Conservation (phyloP, 2,888 invertebrate genomes). For the Spilosoma lubricipeda region DNA sequence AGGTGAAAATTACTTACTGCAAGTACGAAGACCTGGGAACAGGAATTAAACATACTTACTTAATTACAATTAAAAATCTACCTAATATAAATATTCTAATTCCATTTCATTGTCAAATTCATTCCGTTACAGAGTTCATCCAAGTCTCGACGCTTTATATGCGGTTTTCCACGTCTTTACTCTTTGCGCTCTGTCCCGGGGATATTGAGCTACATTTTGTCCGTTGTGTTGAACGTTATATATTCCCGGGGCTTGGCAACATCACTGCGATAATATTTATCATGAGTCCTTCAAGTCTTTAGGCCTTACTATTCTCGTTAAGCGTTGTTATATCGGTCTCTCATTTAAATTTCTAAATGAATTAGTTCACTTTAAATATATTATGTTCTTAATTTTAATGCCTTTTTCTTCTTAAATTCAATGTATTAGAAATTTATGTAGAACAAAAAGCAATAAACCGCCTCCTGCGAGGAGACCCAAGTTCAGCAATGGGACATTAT, state of each 20-base stretch:
- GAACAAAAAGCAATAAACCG: no score
- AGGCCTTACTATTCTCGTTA: slow-evolving; percentile 22
- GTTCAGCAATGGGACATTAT: no score
- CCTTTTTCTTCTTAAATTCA: no score
- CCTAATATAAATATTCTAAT: not conserved
- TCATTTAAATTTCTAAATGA: slow-evolving; percentile 4
- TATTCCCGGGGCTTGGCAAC: slow-evolving; percentile 24
- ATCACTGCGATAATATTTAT: slow-evolving; percentile 38
- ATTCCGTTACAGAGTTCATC: not conserved
- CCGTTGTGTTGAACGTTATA: slow-evolving; percentile 15
- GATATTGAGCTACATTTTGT: slow-evolving; percentile 17
- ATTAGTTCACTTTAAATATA: not conserved
- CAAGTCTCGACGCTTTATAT: slow-evolving; percentile 6
- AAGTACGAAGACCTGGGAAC: no score
- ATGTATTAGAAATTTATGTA: no score
- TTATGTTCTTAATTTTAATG: no score
- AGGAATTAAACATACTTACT: no score
- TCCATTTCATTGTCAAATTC: not conserved
- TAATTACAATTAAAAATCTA: not conserved
- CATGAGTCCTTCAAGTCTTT: slow-evolving; percentile 18
- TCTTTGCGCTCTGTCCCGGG: slow-evolving; percentile 11
- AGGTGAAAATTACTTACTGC: no score
- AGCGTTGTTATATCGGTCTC: slow-evolving; percentile 21
- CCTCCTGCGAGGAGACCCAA: no score
- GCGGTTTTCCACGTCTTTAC: slow-evolving; percentile 6